Percentiles rank a stretch among this genome's conserved stretches.
These are phyloP conservation scores for Rhodophaea formosa DNA, from an alignment of 2,888 invertebrate species.

Conservation along the genomic window DNA sequence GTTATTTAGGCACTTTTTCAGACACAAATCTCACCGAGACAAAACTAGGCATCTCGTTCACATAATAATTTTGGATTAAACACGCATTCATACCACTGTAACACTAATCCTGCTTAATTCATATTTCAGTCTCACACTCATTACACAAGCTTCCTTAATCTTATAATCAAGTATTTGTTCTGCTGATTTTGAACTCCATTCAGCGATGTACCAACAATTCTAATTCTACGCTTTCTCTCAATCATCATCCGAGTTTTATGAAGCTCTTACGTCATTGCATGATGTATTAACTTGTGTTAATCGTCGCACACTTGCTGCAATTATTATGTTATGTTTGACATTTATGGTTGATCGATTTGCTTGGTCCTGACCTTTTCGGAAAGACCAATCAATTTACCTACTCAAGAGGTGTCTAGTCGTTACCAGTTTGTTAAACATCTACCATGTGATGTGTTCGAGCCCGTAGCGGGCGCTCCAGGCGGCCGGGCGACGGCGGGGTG, in stretches of 20 bases:
- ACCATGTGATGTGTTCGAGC: background rate
- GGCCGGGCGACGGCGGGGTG: too few species aligned
- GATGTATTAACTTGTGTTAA: background rate
- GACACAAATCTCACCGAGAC: too few species aligned
- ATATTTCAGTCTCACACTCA: background rate
- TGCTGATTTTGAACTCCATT: background rate
- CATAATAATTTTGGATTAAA: too few species aligned
- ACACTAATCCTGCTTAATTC: too few species aligned
- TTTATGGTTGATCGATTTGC: conserved; percentile 5
- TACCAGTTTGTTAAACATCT: background rate
- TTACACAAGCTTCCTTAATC: conserved; percentile 1
- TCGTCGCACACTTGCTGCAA: background rate
- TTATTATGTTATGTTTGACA: conserved; percentile 3
- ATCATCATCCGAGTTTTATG: background rate
- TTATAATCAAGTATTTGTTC: background rate
- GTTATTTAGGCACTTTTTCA: too few species aligned
- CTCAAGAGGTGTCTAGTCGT: background rate
- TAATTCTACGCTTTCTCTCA: background rate
- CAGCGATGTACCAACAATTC: background rate
- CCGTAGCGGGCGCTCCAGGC: too few species aligned
- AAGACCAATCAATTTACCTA: background rate
- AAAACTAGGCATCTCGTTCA: too few species aligned
- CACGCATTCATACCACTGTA: too few species aligned
- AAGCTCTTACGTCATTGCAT: background rate
- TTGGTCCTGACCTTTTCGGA: background rate